phyloP scores from a whole-genome alignment of 2,797 vertebrate species.

The Microctenopoma lineatum region DNA sequence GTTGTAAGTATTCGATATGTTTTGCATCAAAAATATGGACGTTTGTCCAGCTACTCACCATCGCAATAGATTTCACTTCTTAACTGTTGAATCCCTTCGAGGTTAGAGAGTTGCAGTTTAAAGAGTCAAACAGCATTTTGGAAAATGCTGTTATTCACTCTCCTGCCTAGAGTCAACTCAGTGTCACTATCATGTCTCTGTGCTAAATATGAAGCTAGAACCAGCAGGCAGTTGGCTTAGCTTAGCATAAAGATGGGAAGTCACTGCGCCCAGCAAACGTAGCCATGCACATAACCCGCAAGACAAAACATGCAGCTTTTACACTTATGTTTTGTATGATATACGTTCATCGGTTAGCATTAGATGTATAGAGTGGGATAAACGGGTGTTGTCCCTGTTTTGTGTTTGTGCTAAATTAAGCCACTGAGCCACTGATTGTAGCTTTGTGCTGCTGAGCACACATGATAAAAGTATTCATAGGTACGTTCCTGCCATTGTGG shows the following conservation, averaged over 20 bases:
- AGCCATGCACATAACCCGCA: background rate
- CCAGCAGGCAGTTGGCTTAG: slow-evolving; percentile 3
- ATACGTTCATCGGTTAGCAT: background rate
- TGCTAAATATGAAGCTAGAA: background rate
- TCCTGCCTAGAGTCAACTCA: slow-evolving; percentile 2
- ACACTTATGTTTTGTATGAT: background rate
- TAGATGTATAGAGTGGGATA: background rate
- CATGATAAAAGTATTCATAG: background rate
- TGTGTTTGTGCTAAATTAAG: slow-evolving; percentile 10
- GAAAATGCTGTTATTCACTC: background rate
- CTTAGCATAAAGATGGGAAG: background rate
- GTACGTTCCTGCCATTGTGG: slow-evolving; percentile 14
- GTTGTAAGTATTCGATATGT: slow-evolving; percentile 71
- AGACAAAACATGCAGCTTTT: background rate
- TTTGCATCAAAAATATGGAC: slow-evolving; percentile 75
- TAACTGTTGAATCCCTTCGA: slow-evolving; percentile 31
- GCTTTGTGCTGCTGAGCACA: background rate
- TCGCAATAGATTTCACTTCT: slow-evolving; percentile 34
- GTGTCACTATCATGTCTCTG: background rate
- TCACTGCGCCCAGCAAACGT: background rate
- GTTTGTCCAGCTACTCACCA: slow-evolving; percentile 36
- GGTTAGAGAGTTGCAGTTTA: slow-evolving; percentile 23
- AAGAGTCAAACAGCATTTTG: slow-evolving; percentile 11
- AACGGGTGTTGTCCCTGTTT: background rate
- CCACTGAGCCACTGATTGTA: slow-evolving; percentile 3